phyloP scores from a whole-genome alignment of 2,888 invertebrate species.

The Rhingia rostrata region DNA sequence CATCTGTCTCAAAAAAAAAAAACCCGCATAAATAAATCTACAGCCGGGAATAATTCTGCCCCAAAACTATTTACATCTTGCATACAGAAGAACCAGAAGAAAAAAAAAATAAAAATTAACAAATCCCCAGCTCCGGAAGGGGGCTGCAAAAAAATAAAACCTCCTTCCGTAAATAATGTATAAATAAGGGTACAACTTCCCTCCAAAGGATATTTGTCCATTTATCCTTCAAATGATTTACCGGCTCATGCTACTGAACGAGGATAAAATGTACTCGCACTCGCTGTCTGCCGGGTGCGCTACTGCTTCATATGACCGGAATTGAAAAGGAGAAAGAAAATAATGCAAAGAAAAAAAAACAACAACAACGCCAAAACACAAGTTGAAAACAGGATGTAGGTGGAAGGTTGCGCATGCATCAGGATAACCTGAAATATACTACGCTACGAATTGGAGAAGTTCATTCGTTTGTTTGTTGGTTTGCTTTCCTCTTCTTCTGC shows the following conservation, averaged over 20 bases:
- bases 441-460: constrained; percentile 39
- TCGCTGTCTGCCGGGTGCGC: neutral
- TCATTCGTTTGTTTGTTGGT: neutral
- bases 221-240: constrained; percentile 73
- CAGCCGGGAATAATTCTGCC: neutral
- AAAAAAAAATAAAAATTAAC: constrained; percentile 43
- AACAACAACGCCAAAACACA: neutral
- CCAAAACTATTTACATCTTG: constrained; percentile 38
- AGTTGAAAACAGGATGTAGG: constrained; percentile 62
- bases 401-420: constrained; percentile 64
- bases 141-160: constrained; percentile 9
- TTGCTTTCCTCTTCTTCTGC: constrained; percentile 6
- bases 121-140: constrained; percentile 29
- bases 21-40: neutral
- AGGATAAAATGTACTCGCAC: constrained; percentile 53
- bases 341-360: constrained; percentile 11
- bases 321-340: constrained; percentile 19
- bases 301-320: constrained; percentile 37
- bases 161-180: constrained; percentile 58
- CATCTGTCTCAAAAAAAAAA: neutral
- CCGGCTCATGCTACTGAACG: constrained; percentile 44
- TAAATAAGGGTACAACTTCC: constrained; percentile 63
- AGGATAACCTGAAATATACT: constrained; percentile 46
- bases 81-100: neutral
- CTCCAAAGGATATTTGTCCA: constrained; percentile 71